These are phyloP conservation scores for Lasioglossum leucozonium DNA, from an alignment of 2,888 invertebrate species.

Conservation along the genomic window DNA sequence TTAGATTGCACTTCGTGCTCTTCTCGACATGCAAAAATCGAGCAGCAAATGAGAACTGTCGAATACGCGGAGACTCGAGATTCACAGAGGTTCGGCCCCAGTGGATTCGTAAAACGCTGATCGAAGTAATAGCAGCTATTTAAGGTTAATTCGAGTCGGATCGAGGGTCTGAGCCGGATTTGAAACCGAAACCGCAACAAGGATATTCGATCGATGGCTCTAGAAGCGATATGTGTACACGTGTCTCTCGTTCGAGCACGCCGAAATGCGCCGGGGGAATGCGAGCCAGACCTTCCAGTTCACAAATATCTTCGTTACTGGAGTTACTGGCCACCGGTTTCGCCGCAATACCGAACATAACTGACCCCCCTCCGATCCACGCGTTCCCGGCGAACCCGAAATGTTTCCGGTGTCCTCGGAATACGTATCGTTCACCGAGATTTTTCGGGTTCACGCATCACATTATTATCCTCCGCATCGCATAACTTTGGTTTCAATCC, in stretches of 20 bases:
- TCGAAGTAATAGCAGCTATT: constrained; percentile 35
- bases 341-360: constrained; percentile 4
- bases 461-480: not conserved
- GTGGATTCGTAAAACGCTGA: constrained; percentile 12
- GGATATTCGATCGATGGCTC: constrained; percentile 36
- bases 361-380: not conserved
- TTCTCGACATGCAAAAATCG: no score
- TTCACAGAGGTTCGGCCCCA: not conserved
- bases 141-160: constrained; percentile 32
- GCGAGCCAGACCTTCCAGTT: constrained; percentile 1
- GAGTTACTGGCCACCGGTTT: not conserved
- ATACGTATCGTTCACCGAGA: not conserved
- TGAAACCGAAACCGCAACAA: constrained; percentile 39
- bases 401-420: not conserved
- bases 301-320: constrained; percentile 2
- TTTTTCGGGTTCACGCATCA: not conserved
- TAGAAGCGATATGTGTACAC: constrained; percentile 1
- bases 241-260: not conserved
- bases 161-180: constrained; percentile 31
- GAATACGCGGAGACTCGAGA: not conserved
- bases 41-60: no score
- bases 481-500: no score
- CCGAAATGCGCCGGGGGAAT: constrained; percentile 7
- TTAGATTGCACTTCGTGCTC: no score
- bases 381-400: not conserved